phyloP scores from a whole-genome alignment of 2,888 invertebrate species.

The Seira sanloemensis region DNA sequence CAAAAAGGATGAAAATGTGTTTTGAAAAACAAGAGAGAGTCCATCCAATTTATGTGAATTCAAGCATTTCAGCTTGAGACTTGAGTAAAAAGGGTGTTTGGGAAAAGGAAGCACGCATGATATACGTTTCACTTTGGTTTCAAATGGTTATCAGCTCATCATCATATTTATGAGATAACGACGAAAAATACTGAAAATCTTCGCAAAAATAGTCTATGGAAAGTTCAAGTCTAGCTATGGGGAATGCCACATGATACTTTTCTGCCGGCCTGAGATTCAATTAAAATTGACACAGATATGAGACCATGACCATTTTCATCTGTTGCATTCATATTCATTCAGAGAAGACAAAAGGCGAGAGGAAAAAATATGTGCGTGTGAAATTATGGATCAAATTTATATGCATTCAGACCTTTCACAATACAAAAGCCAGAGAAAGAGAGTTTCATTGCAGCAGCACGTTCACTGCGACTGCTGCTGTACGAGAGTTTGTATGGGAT shows the following conservation, averaged over 20 bases:
- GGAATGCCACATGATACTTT: background rate
- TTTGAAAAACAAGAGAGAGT: background rate
- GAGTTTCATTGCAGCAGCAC: background rate
- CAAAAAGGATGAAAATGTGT: slow-evolving; percentile 36
- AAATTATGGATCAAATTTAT: slow-evolving; percentile 35
- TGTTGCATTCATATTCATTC: background rate
- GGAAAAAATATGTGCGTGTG: slow-evolving; percentile 39
- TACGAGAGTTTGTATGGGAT: background rate
- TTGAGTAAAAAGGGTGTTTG: slow-evolving; percentile 15
- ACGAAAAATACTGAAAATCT: too few relatives aligned
- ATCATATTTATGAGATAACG: background rate
- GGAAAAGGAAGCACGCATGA: slow-evolving; percentile 12
- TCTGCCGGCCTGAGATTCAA: background rate
- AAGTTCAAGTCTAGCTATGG: background rate
- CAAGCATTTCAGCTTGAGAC: background rate
- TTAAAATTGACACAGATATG: background rate
- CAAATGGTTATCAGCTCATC: slow-evolving; percentile 36
- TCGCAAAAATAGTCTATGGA: too few relatives aligned
- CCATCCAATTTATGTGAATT: too few relatives aligned
- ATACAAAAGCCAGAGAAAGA: background rate
- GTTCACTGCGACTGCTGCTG: too few relatives aligned
- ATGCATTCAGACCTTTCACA: background rate
- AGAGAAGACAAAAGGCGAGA: slow-evolving; percentile 26
- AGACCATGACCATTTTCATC: background rate
- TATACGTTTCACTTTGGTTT: slow-evolving; percentile 20